Evolutionary conservation across 2,888 invertebrate genomes (phyloP), one percentile per base, ranked within the genome.

Genomic region (Hyles lineata): DNA sequence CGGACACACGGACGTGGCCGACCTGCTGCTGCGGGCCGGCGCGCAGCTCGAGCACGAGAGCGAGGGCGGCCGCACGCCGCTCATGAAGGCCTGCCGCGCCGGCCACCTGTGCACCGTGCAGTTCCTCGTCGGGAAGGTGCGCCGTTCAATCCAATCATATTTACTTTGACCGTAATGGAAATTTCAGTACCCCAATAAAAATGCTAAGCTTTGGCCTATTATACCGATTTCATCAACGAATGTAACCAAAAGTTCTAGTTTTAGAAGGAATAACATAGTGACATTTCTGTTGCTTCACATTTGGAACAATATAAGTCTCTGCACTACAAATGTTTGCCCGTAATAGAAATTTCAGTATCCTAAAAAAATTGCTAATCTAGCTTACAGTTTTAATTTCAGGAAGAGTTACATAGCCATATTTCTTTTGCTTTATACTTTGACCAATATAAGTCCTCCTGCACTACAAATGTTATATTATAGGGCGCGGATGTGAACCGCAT

Each of bases 81-180:
- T 99, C 86, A 99, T 99, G 99, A 99, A 99, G 94, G 99, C 99
- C 35, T 98, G 99, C 80, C 96, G 99, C 79, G 98, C 99, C 21
- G 99, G 99, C 0, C 99, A 99, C 91, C 94, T 98, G 72, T 98
- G 98, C 92, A 99, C 99, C 78, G 99, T 99, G 80, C 98, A 99
- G 95, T 99, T 98, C 95, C 96, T 99, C 76, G 97, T 99, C 79
- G 96, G 97, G 73, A 98, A 98, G 92, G 93, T 91, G 90, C 96
- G n/a, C n/a, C n/a, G n/a, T n/a, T n/a, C n/a, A n/a, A n/a, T n/a
- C n/a, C n/a, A n/a, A n/a, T n/a, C n/a, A n/a, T n/a, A n/a, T n/a
- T n/a, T n/a, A 96, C 50, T 29, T 25, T 29, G 11, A n/a, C 35
- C 0, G 29, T 29, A 29, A 29, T 58, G 7, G 6, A 58, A 21